A percentile compares a stretch with the other conserved stretches of the same genome.
These are phyloP conservation scores for Pampus argenteus DNA, from an alignment of 2,797 vertebrate species.

Conservation along the genomic window DNA sequence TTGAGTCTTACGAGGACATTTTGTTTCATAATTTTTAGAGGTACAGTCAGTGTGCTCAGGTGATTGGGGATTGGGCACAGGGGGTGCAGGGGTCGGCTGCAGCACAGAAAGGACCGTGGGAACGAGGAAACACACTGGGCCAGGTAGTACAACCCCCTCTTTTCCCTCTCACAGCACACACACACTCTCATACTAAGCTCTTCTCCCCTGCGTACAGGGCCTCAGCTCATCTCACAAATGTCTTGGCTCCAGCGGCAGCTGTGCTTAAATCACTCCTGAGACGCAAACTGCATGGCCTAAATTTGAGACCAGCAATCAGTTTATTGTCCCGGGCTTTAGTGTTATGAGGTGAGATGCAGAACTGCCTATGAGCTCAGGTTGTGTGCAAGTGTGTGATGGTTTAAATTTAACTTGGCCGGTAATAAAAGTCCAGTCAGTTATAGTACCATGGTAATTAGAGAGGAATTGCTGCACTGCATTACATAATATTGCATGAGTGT, in stretches of 20 bases:
- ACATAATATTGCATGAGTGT: slow-evolving; percentile 12
- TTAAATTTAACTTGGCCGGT: slow-evolving; percentile 47
- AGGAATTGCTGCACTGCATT: slow-evolving; percentile 13
- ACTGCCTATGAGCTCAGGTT: slow-evolving; percentile 39
- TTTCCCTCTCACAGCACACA: slow-evolving; percentile 25
- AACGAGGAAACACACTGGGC: slow-evolving; percentile 54
- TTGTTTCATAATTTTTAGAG: slow-evolving; percentile 51
- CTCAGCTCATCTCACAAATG: slow-evolving; percentile 56
- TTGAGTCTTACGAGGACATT: slow-evolving; percentile 59
- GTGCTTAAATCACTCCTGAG: slow-evolving; percentile 62
- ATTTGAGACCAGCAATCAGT: slow-evolving; percentile 59
- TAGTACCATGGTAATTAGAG: slow-evolving; percentile 9
- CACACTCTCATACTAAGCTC: slow-evolving; percentile 25
- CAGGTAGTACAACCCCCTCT: slow-evolving; percentile 49
- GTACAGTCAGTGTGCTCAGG: slow-evolving; percentile 10
- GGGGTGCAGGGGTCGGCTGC: slow-evolving; percentile 25
- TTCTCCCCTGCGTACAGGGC: slow-evolving; percentile 18
- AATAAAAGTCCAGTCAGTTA: slow-evolving; percentile 21
- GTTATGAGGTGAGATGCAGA: slow-evolving; percentile 54
- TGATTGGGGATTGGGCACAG: slow-evolving; percentile 6
- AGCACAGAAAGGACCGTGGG: slow-evolving; percentile 59
- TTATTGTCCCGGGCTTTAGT: slow-evolving; percentile 41
- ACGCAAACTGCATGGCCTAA: slow-evolving; percentile 46
- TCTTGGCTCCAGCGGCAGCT: slow-evolving; percentile 58
- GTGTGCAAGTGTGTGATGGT: slow-evolving; percentile 36